These are phyloP conservation scores for Miichthys miiuy DNA, from an alignment of 2,797 vertebrate genomes.

Conservation along the genomic window DNA sequence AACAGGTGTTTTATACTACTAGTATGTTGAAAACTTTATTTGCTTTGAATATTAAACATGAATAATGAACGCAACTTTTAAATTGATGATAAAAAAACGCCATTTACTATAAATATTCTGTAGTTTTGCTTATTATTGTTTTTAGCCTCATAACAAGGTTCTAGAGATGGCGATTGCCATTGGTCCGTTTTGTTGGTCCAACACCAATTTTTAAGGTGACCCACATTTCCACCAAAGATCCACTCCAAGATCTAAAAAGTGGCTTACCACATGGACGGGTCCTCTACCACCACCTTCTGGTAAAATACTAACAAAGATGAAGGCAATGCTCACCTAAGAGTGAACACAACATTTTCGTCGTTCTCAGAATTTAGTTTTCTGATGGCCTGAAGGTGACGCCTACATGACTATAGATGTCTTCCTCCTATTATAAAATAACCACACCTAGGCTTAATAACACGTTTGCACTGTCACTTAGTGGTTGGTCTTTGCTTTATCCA, in stretches of 20 bases:
- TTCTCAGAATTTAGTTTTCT: neutral
- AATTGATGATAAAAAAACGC: no score
- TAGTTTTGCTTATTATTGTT: neutral
- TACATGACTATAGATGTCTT: neutral
- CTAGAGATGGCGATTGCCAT: neutral
- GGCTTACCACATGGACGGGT: neutral
- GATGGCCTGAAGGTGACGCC: neutral
- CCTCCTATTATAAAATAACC: neutral
- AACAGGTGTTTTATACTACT: no score
- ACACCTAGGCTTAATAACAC: neutral
- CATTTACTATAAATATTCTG: neutral
- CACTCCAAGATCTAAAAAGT: neutral
- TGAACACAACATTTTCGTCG: neutral
- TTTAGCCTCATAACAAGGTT: neutral
- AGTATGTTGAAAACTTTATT: no score
- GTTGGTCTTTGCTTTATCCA: neutral
- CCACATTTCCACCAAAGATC: neutral
- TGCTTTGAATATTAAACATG: no score
- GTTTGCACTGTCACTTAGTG: slow-evolving; percentile 3
- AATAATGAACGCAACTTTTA: no score
- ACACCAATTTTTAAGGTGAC: no score
- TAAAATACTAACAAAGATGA: neutral
- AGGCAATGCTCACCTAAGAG: neutral
- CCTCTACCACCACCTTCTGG: neutral
- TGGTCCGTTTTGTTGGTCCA: neutral